Conservation (phyloP, 2,113 vertebrate genomes). For the Piaya cayana region DNA sequence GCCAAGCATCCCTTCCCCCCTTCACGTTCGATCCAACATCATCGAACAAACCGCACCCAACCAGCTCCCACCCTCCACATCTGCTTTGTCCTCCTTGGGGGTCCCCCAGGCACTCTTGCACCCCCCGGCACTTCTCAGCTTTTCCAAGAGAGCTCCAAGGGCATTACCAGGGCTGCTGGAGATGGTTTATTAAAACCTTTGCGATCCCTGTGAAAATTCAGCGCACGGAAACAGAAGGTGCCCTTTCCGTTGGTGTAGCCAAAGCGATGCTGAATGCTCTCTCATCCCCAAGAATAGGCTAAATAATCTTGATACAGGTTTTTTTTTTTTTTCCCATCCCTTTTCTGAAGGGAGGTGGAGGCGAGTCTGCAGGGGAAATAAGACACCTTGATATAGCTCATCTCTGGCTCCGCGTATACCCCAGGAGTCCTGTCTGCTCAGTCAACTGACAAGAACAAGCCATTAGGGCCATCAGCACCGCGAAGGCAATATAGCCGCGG, state of each 20-base stretch:
- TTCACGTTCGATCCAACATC: not conserved
- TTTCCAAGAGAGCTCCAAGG: not conserved
- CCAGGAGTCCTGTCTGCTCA: not conserved
- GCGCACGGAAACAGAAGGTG: accelerated
- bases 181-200: accelerated
- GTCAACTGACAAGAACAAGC: not conserved
- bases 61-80: accelerated
- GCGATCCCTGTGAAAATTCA: accelerated
- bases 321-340: not conserved
- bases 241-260: not conserved
- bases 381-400: not conserved
- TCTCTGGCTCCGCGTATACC: not conserved
- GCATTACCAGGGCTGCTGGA: not conserved
- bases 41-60: not conserved
- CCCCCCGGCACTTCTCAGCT: accelerated
- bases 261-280: accelerated
- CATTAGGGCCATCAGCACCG: not conserved
- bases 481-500: not conserved
- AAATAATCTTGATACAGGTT: accelerated
- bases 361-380: not conserved
- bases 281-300: accelerated
- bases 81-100: accelerated
- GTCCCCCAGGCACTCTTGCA: accelerated
- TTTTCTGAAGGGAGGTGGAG: not conserved
- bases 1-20: not conserved